Base-by-base conservation (phyloP, 2,888 invertebrate genomes). In the Tiliacea citrago region DNA sequence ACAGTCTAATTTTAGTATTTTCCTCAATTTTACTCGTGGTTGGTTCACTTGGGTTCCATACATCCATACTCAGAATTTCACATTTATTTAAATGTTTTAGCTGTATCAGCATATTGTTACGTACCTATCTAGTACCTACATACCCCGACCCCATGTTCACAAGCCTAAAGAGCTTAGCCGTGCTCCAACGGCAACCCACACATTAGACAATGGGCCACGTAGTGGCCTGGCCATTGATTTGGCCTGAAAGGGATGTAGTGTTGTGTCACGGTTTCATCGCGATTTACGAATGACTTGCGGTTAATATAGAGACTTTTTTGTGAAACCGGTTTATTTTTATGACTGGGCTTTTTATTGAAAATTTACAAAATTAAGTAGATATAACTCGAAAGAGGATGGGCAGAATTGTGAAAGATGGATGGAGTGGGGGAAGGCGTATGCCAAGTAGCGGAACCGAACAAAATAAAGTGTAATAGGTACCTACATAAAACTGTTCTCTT, bases 131-230 rank as follows among this genome's bases (percentile, higher is more conserved):
- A 29, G 29, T 39, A 39, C 39, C 42, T 42, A 45, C 24, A 60
- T 21, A 76, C 39, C 51, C 16, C 29, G 16, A 39, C 24, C 21
- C 21, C 24, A 47, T 79, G 69, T 75, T 75, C 57, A 53, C 75
- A 67, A 53, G 67, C 65, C 58, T 75, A 74, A 68, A 71, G 60
- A 73, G 73, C 83, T 79, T 76, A 66, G 73, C 79, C 68, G 77
- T 77, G 71, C 70, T 70, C 67, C 29, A 51, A 80, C 51, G 60
- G 65, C 55, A 60, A 24, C 71, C 67, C 80, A 72, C 65, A 66
- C 68, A 72, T 76, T 76, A 77, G 65, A 80, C 80, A 80, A 72
- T 77, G 24, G 57, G n/a, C 18, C 35, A 24, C 24, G 39, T 55
- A 61, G 65, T 45, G 47, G 29, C 47, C 42, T 29, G 55, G 60